A percentile compares a stretch with the other conserved stretches of the same genome.
phyloP scores from a whole-genome alignment of 1,140 invertebrate genomes.

The Drosophila nasuta region DNA sequence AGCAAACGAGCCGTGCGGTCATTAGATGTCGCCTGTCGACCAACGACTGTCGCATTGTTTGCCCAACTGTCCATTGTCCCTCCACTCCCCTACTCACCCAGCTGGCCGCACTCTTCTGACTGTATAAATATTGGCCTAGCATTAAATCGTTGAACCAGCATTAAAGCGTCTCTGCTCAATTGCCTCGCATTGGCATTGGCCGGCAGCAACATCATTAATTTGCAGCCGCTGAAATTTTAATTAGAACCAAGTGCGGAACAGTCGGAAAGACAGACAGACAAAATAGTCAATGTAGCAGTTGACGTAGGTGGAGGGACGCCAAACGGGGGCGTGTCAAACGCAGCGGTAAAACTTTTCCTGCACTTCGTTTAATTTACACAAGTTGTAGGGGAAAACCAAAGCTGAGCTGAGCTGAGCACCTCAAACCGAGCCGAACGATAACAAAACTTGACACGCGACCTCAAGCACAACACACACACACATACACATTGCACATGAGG shows the following conservation, averaged over 20 bases:
- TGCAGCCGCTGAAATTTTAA: constrained; percentile 65
- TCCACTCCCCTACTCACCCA: not conserved
- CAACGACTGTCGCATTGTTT: constrained; percentile 50
- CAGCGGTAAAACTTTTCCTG: constrained; percentile 57
- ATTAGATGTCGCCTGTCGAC: constrained; percentile 59
- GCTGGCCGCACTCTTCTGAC: not conserved
- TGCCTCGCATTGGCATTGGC: constrained; percentile 33
- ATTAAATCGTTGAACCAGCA: constrained; percentile 53
- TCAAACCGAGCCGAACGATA: constrained; percentile 18
- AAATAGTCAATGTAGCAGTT: not conserved
- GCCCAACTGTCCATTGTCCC: constrained; percentile 16
- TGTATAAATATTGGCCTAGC: constrained; percentile 38
- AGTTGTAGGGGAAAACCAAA: constrained; percentile 40
- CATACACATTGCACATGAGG: constrained; percentile 10
- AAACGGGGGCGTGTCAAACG: constrained; percentile 53
- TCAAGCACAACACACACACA: not conserved
- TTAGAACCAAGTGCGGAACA: constrained; percentile 45
- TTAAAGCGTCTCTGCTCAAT: constrained; percentile 49
- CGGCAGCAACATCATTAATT: constrained; percentile 53
- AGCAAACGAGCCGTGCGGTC: constrained; percentile 79
- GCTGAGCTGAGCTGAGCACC: constrained; percentile 9
- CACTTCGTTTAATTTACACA: constrained; percentile 57
- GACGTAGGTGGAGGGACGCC: not conserved
- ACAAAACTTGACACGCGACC: constrained; percentile 59
- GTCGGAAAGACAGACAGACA: constrained; percentile 3